Evolutionary conservation across 2,797 vertebrate genomes (phyloP), one percentile per base, ranked within the genome.

Genomic region (Coregonus sp.): DNA sequence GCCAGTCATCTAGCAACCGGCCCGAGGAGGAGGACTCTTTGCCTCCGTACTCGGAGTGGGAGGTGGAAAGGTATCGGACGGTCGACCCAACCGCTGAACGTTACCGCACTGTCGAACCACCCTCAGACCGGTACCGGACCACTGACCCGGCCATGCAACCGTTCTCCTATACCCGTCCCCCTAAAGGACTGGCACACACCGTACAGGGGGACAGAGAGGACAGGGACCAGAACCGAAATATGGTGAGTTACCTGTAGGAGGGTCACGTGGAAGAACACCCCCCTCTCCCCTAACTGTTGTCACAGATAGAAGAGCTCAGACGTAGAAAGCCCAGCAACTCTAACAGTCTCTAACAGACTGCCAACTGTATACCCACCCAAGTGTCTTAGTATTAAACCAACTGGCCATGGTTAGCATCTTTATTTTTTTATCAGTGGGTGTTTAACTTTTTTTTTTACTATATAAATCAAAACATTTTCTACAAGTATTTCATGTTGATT

Each of bases 1-100:
- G 92, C 88, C 92, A 94, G 92, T 93, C 96, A n/a, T 91, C 96
- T 18, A 95, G 91, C 92, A 93, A 91, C 87, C 93, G 94, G 70
- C 95, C 93, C 0, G 95, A 94, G 37, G 95, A 95, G 75, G 96
- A 96, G 4, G 98, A 99, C 83, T 80, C 94, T 50, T 83, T 99
- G 89, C 98, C 98, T n/a, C 98, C 98, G 0, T 99, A 99, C 93
- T 96, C 95, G 0, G 98, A 96, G 88, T 91, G 84, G 37, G 95
- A 97, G 92, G 79, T 65, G 29, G 93, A 93, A 78, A 78, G 86
- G 16, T 56, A 91, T 90, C 90, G 94, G 81, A 88, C 86, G 92
- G 73, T 92, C 87, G 51, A 92, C 90, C 73, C 71, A 7, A 80
- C 67, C 65, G 86, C 83, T 0, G 91, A 91, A 82, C 88, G 90